Evolutionary conservation across 2,888 invertebrate species (phyloP).

Genomic region (Andrena camellia): DNA sequence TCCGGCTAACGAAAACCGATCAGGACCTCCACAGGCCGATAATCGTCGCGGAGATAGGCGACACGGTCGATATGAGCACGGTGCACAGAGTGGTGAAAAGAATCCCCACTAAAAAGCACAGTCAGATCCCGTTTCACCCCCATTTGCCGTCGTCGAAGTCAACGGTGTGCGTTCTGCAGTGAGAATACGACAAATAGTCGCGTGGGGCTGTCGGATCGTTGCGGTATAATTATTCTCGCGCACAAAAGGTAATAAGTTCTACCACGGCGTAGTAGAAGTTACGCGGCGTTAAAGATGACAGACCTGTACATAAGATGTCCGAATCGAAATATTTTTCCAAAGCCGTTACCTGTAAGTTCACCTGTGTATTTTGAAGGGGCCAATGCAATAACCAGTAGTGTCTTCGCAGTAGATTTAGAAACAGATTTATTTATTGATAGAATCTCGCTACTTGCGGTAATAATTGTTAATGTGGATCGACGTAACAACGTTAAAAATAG

Average conservation of each 20-base stretch:
- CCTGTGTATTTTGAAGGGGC: conserved; percentile 35
- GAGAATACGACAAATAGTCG: conserved; percentile 60
- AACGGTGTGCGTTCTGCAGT: conserved; percentile 87
- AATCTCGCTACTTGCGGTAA: conserved; percentile 58
- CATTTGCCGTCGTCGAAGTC: conserved; percentile 83
- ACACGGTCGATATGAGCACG: conserved; percentile 79
- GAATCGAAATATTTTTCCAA: conserved; percentile 52
- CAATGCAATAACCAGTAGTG: conserved; percentile 50
- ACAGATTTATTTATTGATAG: conserved; percentile 68
- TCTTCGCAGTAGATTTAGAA: conserved; percentile 69
- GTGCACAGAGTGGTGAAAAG: conserved; percentile 80
- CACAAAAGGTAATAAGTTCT: conserved; percentile 5
- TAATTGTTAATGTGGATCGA: conserved; percentile 55
- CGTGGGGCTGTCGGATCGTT: background rate
- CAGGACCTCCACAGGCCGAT: conserved; percentile 89
- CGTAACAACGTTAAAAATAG: conserved; percentile 67
- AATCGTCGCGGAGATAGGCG: conserved; percentile 88
- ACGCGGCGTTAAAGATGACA: background rate
- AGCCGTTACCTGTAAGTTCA: conserved; percentile 5
- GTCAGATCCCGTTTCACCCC: conserved; percentile 71
- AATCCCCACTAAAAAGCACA: conserved; percentile 79
- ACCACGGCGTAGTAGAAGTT: background rate
- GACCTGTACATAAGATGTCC: conserved; percentile 32
- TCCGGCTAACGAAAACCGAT: conserved; percentile 88
- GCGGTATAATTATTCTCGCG: conserved; percentile 4